Percentiles rank a stretch among this genome's conserved stretches.
phyloP scores from a whole-genome alignment of 2,888 invertebrate genomes.

The Sylvicola cinctus region DNA sequence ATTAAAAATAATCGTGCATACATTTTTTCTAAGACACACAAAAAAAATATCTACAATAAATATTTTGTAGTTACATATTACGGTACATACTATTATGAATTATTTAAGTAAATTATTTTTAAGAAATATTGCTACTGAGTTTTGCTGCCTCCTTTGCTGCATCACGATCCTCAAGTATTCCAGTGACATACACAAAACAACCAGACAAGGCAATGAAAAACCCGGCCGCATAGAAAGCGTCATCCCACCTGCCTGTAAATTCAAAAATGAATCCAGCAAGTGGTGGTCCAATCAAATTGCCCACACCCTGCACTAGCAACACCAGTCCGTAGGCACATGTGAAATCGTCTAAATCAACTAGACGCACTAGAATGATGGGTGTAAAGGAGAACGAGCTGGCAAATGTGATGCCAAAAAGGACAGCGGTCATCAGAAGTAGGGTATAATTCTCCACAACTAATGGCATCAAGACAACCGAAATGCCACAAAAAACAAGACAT shows the following conservation, averaged over 20 bases:
- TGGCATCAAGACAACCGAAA: slow-evolving; percentile 22
- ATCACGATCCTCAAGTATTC: slow-evolving; percentile 19
- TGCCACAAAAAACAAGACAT: slow-evolving; percentile 35
- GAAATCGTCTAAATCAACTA: slow-evolving; percentile 78
- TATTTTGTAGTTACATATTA: too few species aligned
- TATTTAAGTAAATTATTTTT: too few species aligned
- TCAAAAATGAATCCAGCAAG: slow-evolving; percentile 48
- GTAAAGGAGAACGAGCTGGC: slow-evolving; percentile 84
- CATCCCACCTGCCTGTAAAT: slow-evolving; percentile 36
- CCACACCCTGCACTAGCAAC: slow-evolving; percentile 76
- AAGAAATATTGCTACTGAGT: too few species aligned
- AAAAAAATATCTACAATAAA: too few species aligned
- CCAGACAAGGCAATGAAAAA: slow-evolving; percentile 66
- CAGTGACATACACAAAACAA: slow-evolving; percentile 21
- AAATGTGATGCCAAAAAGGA: slow-evolving; percentile 72
- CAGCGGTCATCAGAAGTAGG: slow-evolving; percentile 23
- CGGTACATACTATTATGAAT: too few species aligned
- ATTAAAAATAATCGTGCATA: too few species aligned
- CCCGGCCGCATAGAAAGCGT: slow-evolving; percentile 62
- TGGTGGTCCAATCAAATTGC: slow-evolving; percentile 81
- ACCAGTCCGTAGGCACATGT: slow-evolving; percentile 83
- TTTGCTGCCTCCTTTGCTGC: too few species aligned
- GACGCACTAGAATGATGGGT: slow-evolving; percentile 68
- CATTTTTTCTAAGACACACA: too few species aligned
- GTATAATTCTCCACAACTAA: slow-evolving; percentile 16